These are phyloP conservation scores for Propithecus perrieri DNA, from an alignment of 2,797 vertebrate species.

Conservation along the genomic window DNA sequence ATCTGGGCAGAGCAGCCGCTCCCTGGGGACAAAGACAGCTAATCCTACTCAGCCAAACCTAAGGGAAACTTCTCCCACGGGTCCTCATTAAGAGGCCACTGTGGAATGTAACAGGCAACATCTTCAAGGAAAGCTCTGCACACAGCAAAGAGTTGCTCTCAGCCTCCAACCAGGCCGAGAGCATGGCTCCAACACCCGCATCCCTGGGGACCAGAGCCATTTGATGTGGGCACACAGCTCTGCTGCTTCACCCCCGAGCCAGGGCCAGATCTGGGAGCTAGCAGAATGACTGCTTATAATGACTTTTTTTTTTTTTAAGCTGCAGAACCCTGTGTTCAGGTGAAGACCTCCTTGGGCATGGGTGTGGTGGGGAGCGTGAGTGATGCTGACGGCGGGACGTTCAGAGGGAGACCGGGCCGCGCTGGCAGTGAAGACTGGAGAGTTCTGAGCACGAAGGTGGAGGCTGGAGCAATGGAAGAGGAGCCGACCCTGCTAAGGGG, in stretches of 20 bases:
- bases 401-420: background rate
- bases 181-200: background rate
- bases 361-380: rapidly evolving
- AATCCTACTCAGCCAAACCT: background rate
- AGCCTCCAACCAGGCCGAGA: background rate
- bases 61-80: background rate
- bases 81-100: background rate
- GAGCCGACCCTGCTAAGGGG: background rate
- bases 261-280: background rate
- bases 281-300: background rate
- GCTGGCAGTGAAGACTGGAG: background rate
- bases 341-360: background rate
- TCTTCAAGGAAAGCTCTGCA: background rate
- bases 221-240: background rate
- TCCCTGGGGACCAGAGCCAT: background rate
- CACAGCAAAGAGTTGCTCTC: background rate
- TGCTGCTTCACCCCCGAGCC: background rate
- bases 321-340: background rate
- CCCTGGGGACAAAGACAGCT: background rate
- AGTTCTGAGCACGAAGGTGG: background rate
- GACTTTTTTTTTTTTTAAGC: background rate
- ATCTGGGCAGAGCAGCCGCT: background rate
- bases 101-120: background rate
- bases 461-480: background rate
- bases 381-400: rapidly evolving